phyloP scores from a whole-genome alignment of 64 coral and sea anemone species.

The Orbicella faveolata region DNA sequence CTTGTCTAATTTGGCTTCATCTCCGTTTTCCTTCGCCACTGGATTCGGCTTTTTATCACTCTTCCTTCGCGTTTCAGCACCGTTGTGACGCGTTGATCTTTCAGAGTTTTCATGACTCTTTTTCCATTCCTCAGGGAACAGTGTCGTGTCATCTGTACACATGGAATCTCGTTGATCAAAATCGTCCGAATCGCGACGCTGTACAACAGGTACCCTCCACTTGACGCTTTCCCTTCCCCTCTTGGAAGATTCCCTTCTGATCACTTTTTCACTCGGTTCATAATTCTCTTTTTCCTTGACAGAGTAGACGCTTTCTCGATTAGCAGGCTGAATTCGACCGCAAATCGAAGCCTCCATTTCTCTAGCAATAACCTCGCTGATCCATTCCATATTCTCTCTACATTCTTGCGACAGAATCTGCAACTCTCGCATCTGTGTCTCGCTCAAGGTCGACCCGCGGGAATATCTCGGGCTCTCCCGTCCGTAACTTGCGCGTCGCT shows the following conservation, averaged over 20 bases:
- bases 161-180: constrained; percentile 31
- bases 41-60: not conserved
- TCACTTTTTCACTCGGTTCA: constrained; percentile 71
- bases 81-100: not conserved
- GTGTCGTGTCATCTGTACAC: not conserved
- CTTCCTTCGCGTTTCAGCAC: not conserved
- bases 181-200: constrained; percentile 12
- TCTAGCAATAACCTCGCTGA: constrained; percentile 66
- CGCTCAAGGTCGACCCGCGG: constrained; percentile 37
- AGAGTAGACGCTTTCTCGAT: constrained; percentile 44
- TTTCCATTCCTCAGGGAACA: not conserved
- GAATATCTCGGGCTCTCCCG: constrained; percentile 46
- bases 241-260: constrained; percentile 63
- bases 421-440: constrained; percentile 74
- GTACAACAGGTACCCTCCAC: constrained; percentile 10
- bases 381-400: constrained; percentile 77
- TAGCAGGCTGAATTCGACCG: constrained; percentile 13
- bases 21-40: not conserved
- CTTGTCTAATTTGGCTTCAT: not conserved
- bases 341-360: constrained; percentile 59
- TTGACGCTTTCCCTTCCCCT: constrained; percentile 10
- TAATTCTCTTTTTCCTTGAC: constrained; percentile 77
- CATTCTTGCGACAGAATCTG: constrained; percentile 66
- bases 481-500: not conserved
- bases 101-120: not conserved